Base-by-base conservation (phyloP, 2,888 invertebrate genomes). In the Hyposoter dolosus region DNA sequence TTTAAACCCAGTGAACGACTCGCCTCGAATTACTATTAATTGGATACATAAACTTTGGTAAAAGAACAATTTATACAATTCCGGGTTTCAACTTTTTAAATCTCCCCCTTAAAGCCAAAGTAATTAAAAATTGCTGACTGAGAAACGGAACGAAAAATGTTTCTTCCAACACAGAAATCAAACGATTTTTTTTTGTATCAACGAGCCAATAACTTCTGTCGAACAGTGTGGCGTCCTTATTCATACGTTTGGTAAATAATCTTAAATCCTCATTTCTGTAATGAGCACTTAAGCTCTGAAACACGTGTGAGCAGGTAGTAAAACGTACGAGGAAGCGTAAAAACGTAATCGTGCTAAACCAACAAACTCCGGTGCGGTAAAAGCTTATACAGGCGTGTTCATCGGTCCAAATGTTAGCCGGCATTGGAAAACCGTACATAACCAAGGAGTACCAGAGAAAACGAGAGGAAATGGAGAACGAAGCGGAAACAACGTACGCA, bases 41-140 rank as follows among this genome's bases (percentile, higher is more conserved):
- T 74, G 66, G 56, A 78, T 78, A 78, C 53, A 78, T 47, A 83
- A 83, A 83, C 35, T 82, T 81, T 53, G 28, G 53, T 63, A 35
- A 53, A 50, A 74, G 17, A 65, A 40, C 53, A 23, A 65, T 45
- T 63, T 65, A 15, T 35, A 40, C 23, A 50, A 19, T 43, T 71
- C 23, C 23, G 7, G 40, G 19, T 5, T 65, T 23, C 9, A 43
- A 47, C 63, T 69, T 72, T 35, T 47, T 72, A 72, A 10, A 23
- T 43, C 43, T 43, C 1, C 43, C n/a, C 23, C 10, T 23, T 19
- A 19, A 43, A 23, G 43, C 40, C 47, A 6, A 17, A 10, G 28
- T 17, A 47, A 47, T 69, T 17, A 3, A 32, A 69, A 69, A 28
- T 17, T 17, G 47, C 17, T 47, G 23, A 28, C 28, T 40, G 28